Conservation (phyloP, 2,113 vertebrate genomes). For the Carassius gibelio region DNA sequence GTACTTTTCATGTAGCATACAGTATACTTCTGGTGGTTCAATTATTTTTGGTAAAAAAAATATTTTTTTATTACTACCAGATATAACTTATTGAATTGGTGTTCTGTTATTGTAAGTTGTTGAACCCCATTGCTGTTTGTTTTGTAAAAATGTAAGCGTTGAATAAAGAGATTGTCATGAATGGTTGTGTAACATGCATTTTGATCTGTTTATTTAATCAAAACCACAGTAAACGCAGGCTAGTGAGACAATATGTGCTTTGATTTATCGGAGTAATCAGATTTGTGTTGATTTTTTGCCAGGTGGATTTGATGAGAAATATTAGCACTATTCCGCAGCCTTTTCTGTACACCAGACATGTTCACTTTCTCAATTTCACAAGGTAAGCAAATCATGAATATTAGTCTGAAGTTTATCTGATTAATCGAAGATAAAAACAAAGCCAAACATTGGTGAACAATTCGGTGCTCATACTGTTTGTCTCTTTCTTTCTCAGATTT, state of each 20-base stretch:
- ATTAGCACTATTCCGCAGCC: slow-evolving; percentile 94
- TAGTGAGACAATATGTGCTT: too few relatives aligned
- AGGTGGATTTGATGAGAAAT: slow-evolving; percentile 98
- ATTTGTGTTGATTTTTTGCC: slow-evolving; percentile 63
- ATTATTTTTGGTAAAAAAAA: background rate
- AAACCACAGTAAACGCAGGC: too few relatives aligned
- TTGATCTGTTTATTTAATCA: slow-evolving; percentile 1
- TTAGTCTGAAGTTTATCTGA: background rate
- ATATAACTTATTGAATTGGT: background rate
- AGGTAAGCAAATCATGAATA: slow-evolving; percentile 79
- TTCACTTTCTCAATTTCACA: slow-evolving; percentile 99
- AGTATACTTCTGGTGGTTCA: background rate
- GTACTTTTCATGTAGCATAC: background rate
- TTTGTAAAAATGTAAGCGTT: background rate
- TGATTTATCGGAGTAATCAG: too few relatives aligned
- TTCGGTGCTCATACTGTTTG: background rate
- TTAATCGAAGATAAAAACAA: background rate
- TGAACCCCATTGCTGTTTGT: background rate
- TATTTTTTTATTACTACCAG: background rate
- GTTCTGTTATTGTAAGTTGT: background rate
- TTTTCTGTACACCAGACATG: slow-evolving; percentile 96
- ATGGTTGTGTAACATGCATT: background rate
- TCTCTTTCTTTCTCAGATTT: slow-evolving; percentile 78
- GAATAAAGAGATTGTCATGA: background rate
- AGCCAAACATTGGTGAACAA: background rate